phyloP scores from a whole-genome alignment of 1,140 invertebrate species.

The Nilaparvata lugens region DNA sequence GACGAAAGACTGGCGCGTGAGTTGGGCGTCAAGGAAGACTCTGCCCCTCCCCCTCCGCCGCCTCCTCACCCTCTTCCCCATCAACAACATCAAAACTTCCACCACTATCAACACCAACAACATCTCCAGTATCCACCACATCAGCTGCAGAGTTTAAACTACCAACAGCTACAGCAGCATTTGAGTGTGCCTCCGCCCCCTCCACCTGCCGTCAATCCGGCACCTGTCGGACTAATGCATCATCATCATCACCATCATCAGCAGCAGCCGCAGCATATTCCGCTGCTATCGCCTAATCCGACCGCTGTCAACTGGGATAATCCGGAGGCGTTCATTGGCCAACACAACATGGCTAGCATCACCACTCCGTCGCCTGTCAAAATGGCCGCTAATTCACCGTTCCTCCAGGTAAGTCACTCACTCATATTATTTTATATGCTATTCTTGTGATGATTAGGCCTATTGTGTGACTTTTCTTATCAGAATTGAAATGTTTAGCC shows the following conservation, averaged over 20 bases:
- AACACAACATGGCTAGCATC: background rate
- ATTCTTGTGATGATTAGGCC: too few species aligned
- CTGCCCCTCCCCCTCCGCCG: slow-evolving; percentile 17
- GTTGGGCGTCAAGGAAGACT: slow-evolving; percentile 31
- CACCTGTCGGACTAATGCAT: background rate
- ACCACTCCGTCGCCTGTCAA: background rate
- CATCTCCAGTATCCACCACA: background rate
- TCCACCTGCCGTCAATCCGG: background rate
- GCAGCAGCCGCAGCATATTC: background rate
- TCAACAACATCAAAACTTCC: slow-evolving; percentile 9
- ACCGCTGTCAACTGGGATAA: slow-evolving; percentile 11
- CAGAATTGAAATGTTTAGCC: too few species aligned
- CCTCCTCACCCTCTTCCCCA: slow-evolving; percentile 4
- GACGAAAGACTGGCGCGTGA: slow-evolving; percentile 37
- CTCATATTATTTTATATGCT: too few species aligned
- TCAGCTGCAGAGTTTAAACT: background rate
- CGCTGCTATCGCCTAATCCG: background rate
- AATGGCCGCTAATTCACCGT: slow-evolving; percentile 2
- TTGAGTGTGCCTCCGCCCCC: background rate
- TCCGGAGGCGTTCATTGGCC: slow-evolving; percentile 21
- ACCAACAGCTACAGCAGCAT: background rate
- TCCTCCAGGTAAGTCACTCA: too few species aligned
- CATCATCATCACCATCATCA: too few species aligned
- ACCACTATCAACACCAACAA: background rate
- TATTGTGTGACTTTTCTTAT: too few species aligned